Evolutionary conservation across 1,140 invertebrate species (phyloP).

Genomic region (Onthophagus taurus): DNA sequence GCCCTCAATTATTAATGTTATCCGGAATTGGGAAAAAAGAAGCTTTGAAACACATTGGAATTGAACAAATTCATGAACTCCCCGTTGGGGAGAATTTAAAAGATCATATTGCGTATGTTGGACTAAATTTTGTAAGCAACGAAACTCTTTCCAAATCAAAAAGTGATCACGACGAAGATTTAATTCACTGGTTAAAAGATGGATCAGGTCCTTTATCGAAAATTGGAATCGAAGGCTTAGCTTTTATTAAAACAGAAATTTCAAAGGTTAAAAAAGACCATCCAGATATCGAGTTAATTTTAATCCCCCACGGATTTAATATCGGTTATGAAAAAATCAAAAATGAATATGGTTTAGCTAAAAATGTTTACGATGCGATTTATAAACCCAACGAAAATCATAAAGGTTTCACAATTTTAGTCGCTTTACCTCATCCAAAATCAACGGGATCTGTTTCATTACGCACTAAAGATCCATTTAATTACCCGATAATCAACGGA

Average conservation of each 20-base stretch:
- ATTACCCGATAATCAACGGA: constrained; percentile 54
- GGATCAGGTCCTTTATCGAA: constrained; percentile 38
- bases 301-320: constrained; percentile 33
- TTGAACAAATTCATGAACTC: constrained; percentile 52
- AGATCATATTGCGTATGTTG: constrained; percentile 53
- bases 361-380: constrained; percentile 8
- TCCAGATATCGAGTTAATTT: constrained; percentile 50
- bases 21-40: constrained; percentile 62
- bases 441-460: constrained; percentile 52
- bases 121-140: constrained; percentile 10
- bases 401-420: constrained; percentile 34
- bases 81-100: constrained; percentile 63
- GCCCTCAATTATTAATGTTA: constrained; percentile 64
- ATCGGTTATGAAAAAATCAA: background rate
- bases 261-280: constrained; percentile 28
- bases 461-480: constrained; percentile 47
- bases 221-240: constrained; percentile 36
- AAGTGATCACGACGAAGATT: constrained; percentile 16
- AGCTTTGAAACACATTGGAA: constrained; percentile 49
- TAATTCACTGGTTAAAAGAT: constrained; percentile 35
- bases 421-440: constrained; percentile 64
- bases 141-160: background rate
- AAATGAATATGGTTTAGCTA: constrained; percentile 1
- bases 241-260: constrained; percentile 34
- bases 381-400: constrained; percentile 11